phyloP scores from a whole-genome alignment of 2,888 invertebrate species.

The Parasteatoda lunata region DNA sequence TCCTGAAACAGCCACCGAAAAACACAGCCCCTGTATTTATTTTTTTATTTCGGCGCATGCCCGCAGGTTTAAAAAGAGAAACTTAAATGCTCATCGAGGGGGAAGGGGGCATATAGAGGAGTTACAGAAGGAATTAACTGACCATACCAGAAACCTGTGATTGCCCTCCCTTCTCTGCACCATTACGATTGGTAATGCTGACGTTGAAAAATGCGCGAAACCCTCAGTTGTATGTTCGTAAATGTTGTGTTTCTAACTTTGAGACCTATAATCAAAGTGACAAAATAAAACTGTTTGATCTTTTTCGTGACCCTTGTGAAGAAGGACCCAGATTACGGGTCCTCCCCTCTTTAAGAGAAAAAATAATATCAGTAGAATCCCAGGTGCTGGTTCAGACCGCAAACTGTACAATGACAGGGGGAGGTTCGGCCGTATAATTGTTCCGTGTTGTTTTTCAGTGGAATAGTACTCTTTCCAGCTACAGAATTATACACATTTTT shows the following conservation, averaged over 20 bases:
- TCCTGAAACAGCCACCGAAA: conserved; percentile 36
- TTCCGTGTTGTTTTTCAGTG: conserved; percentile 26
- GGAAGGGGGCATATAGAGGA: neutral
- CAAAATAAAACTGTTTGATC: conserved; percentile 69
- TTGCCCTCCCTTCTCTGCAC: conserved; percentile 43
- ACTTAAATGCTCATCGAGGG: neutral
- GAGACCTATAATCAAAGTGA: conserved; percentile 68
- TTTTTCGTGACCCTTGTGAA: conserved; percentile 39
- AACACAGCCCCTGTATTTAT: neutral
- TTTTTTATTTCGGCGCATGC: neutral
- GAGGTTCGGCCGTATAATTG: conserved; percentile 32
- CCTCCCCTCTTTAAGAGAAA: conserved; percentile 52
- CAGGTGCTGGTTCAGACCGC: conserved; percentile 49
- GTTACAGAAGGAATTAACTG: conserved; percentile 61
- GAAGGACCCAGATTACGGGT: conserved; percentile 38
- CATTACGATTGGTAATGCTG: conserved; percentile 4
- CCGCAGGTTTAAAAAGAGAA: neutral
- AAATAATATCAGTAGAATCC: neutral
- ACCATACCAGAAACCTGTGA: conserved; percentile 63
- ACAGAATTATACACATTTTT: neutral
- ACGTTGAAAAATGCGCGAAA: conserved; percentile 57
- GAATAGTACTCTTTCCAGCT: neutral
- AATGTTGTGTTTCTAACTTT: conserved; percentile 36
- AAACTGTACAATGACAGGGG: conserved; percentile 60
- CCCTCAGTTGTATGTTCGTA: conserved; percentile 29